Base-by-base conservation (phyloP, 2,888 invertebrate genomes). In the Plutella xylostella region DNA sequence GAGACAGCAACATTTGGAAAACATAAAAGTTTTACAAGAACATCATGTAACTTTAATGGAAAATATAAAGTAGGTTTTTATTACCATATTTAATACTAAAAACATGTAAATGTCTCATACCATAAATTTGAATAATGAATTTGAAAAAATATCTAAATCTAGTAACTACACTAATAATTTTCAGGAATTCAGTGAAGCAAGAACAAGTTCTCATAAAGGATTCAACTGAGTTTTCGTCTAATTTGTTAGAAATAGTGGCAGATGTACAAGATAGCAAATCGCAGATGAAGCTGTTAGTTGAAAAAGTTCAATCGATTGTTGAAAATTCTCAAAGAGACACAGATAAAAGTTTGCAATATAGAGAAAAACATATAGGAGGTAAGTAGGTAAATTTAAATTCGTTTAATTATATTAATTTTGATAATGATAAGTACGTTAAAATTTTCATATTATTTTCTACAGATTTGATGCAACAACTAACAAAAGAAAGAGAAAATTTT, bases 281-380 rank as follows among this genome's bases (percentile, higher is more conserved):
- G 15, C 64, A 77, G 45, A 74, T 86, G 49, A 65, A 73, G 46
- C 67, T 73, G 22, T 63, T 88, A 6, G 70, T 85, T 30, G 75
- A 79, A 9, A 85, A 76, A 59, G 72, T 88, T 0, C 72, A 84
- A 49, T 54, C 53, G 12, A 67, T 86, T 43, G 65, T 74, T 33
- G 77, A 80, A 21, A 68, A 73, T 20, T 66, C 84, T 3, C 77
- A 79, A 47, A 56, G 59, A 14, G 79, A 83, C n/a, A 65, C 68
- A 38, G 86, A 86, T 47, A 79, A 68, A 48, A 77, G 79, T 39
- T 56, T 88, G 30, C 78, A 79, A 55, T 63, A 72, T 0, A 85
- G 87, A 57, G 88, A 89, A 66, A 67, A 74, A 6, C 88, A 88
- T 56, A 73, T 88, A 25, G 74, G 69, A 58, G 73, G 88, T 87